Evolutionary conservation across 2,888 invertebrate species (phyloP).

Genomic region (Platynereis dumerilii): DNA sequence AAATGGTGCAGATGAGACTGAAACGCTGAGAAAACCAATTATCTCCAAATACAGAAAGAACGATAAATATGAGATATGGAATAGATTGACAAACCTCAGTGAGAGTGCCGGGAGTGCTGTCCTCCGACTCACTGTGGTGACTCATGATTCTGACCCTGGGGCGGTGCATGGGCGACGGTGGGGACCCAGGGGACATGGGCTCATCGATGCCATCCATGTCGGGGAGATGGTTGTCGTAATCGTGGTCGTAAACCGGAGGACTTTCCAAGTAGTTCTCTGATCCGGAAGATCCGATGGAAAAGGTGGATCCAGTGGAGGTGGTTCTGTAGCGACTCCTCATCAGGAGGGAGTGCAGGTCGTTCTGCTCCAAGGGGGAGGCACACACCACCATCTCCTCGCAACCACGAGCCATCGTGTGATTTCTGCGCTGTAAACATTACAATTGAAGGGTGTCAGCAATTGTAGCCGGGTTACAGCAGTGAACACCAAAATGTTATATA

Average conservation of each 20-base stretch:
- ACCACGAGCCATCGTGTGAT: slow-evolving; percentile 42
- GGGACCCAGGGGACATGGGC: slow-evolving; percentile 43
- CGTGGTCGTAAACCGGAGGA: slow-evolving; percentile 11
- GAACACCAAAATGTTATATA: slow-evolving; percentile 8
- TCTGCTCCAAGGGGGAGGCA: slow-evolving; percentile 56
- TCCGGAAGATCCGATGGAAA: background rate
- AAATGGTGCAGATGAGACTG: too few species aligned
- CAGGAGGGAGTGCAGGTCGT: slow-evolving; percentile 58
- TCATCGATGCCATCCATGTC: slow-evolving; percentile 42
- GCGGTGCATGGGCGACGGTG: slow-evolving; percentile 20
- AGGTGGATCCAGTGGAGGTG: slow-evolving; percentile 41
- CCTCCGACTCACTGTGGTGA: slow-evolving; percentile 27
- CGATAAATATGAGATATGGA: too few species aligned
- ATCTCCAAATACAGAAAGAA: too few species aligned
- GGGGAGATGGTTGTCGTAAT: slow-evolving; percentile 5
- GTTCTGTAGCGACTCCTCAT: slow-evolving; percentile 53
- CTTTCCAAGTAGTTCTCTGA: slow-evolving; percentile 22
- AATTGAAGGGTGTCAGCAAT: background rate
- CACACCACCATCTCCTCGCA: slow-evolving; percentile 60
- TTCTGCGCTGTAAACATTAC: slow-evolving; percentile 16
- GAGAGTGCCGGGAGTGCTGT: slow-evolving; percentile 35
- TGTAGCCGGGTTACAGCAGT: too few species aligned
- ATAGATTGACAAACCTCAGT: slow-evolving; percentile 36
- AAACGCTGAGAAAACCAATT: too few species aligned
- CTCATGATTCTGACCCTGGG: slow-evolving; percentile 22